Conservation (phyloP, 2,113 vertebrate genomes). For the Gorsachius goisagi region DNA sequence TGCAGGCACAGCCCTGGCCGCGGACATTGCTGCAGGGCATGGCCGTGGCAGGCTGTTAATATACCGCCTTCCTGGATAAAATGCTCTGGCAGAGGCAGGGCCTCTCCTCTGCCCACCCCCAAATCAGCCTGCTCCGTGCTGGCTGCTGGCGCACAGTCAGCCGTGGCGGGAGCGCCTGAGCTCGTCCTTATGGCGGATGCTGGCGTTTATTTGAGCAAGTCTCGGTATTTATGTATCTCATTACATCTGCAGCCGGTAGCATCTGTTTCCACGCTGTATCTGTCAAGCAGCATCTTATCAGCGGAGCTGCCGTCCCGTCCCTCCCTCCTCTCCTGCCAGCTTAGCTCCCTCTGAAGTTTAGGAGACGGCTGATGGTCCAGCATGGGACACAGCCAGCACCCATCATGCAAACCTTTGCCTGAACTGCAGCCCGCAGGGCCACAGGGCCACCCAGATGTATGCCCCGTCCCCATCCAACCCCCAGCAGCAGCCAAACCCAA, state of each 20-base stretch:
- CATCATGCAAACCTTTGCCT: background rate
- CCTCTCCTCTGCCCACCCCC: background rate
- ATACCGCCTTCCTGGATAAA: background rate
- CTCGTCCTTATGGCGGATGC: background rate
- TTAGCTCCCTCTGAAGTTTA: background rate
- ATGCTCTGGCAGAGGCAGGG: background rate
- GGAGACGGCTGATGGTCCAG: background rate
- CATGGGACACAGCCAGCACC: rapidly evolving
- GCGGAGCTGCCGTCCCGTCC: background rate
- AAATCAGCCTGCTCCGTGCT: background rate
- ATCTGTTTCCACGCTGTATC: slow-evolving; percentile 58
- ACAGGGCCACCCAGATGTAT: rapidly evolving
- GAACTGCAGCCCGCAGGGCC: background rate
- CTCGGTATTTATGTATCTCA: slow-evolving; percentile 60
- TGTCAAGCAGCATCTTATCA: slow-evolving; percentile 50
- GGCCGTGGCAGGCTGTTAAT: rapidly evolving
- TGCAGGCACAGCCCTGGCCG: background rate
- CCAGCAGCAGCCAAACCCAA: background rate
- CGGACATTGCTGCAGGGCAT: too few species aligned
- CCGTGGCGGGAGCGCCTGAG: background rate
- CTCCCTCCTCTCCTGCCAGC: background rate
- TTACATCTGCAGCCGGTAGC: slow-evolving; percentile 29
- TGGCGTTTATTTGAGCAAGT: background rate
- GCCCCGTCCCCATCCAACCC: too few species aligned
- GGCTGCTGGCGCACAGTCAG: background rate